phyloP scores from a whole-genome alignment of 2,888 invertebrate genomes.

The Drosophila maculinotata region DNA sequence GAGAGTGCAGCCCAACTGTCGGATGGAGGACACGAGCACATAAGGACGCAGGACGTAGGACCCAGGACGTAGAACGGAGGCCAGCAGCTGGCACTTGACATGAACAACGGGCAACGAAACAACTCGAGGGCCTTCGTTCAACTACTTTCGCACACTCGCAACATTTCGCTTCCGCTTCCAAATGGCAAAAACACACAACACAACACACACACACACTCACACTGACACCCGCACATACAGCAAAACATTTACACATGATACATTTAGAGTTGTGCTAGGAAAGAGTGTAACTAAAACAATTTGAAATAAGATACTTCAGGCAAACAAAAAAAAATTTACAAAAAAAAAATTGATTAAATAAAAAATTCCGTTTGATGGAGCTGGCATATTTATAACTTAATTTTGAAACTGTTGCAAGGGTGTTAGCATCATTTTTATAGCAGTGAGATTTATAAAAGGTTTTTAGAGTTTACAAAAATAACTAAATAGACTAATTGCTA shows the following conservation, averaged over 20 bases:
- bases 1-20: conserved; percentile 67
- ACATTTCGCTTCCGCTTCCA: conserved; percentile 68
- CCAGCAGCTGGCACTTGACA: conserved; percentile 80
- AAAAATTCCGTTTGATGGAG: conserved; percentile 24
- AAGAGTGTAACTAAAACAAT: conserved; percentile 65
- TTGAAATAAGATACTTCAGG: conserved; percentile 62
- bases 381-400: conserved; percentile 60
- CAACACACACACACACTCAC: conserved; percentile 29
- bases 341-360: conserved; percentile 7
- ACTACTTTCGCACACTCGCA: conserved; percentile 57
- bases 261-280: conserved; percentile 30
- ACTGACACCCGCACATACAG: conserved; percentile 7
- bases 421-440: not conserved
- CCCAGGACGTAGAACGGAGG: conserved; percentile 28
- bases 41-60: conserved; percentile 22
- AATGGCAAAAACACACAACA: conserved; percentile 64
- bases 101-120: conserved; percentile 76
- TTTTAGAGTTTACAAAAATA: too few relatives aligned
- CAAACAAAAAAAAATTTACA: conserved; percentile 7
- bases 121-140: conserved; percentile 75
- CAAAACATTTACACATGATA: conserved; percentile 20
- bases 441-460: conserved; percentile 6
- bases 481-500: not conserved
- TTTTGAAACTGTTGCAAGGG: conserved; percentile 21
- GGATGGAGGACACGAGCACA: conserved; percentile 35